Conservation (phyloP, 2,888 invertebrate species). For the Lasius fuliginosus region DNA sequence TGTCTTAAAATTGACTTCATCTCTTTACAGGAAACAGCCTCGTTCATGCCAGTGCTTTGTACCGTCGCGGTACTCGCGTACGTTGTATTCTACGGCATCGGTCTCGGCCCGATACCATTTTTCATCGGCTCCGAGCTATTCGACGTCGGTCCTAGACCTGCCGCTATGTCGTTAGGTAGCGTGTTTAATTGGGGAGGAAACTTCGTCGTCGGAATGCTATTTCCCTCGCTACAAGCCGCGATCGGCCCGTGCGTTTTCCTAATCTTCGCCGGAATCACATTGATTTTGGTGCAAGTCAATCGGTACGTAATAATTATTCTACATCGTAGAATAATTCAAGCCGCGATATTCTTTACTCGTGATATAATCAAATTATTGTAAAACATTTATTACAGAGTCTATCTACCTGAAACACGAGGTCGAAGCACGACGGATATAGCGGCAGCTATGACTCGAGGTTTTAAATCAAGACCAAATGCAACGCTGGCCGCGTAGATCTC, state of each 20-base stretch:
- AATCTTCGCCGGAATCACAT: slow-evolving; percentile 89
- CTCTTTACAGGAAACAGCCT: slow-evolving; percentile 87
- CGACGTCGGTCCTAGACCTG: slow-evolving; percentile 93
- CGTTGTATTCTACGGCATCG: slow-evolving; percentile 93
- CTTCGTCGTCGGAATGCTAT: slow-evolving; percentile 94
- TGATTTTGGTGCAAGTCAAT: slow-evolving; percentile 88
- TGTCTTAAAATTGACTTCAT: slow-evolving; percentile 33
- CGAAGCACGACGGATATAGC: slow-evolving; percentile 90
- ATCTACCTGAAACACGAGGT: slow-evolving; percentile 93
- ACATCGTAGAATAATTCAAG: background rate
- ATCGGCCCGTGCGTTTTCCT: slow-evolving; percentile 92
- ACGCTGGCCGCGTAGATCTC: background rate
- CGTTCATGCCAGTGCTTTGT: slow-evolving; percentile 92
- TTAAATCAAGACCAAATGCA: slow-evolving; percentile 87
- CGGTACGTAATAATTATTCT: slow-evolving; percentile 86
- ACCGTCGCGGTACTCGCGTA: slow-evolving; percentile 91
- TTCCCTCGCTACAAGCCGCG: slow-evolving; percentile 89
- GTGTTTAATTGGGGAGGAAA: slow-evolving; percentile 96
- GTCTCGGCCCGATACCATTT: slow-evolving; percentile 95
- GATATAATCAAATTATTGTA: slow-evolving; percentile 71
- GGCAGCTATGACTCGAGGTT: slow-evolving; percentile 89
- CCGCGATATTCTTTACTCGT: background rate
- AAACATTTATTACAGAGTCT: slow-evolving; percentile 87
- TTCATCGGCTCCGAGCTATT: slow-evolving; percentile 95
- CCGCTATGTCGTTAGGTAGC: slow-evolving; percentile 95